phyloP scores from a whole-genome alignment of 1,140 invertebrate species.

The Leptestheria dahalacensis region DNA sequence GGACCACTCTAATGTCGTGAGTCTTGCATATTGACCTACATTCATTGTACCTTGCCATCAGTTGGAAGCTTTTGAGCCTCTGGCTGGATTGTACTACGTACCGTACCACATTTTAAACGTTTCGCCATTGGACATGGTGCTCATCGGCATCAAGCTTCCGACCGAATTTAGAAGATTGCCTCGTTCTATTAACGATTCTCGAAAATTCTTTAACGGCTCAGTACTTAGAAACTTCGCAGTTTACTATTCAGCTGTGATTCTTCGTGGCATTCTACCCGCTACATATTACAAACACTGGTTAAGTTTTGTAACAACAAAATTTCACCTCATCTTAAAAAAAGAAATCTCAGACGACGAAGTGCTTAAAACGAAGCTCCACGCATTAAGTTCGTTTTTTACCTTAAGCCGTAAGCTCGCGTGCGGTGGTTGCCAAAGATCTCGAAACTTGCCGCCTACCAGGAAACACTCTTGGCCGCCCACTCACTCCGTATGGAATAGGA shows the following conservation, averaged over 20 bases:
- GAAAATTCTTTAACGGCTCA: conserved; percentile 1
- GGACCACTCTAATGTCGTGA: conserved; percentile 1
- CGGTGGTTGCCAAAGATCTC: conserved; percentile 22
- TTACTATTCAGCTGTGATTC: conserved; percentile 6
- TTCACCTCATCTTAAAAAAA: conserved; percentile 7
- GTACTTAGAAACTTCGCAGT: conserved; percentile 4
- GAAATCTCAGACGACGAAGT: background rate
- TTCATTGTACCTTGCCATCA: background rate
- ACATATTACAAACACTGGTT: conserved; percentile 10
- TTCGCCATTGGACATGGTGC: background rate
- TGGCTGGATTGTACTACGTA: background rate
- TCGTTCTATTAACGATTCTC: background rate
- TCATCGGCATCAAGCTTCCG: background rate
- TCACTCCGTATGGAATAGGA: conserved; percentile 27
- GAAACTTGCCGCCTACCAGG: conserved; percentile 26
- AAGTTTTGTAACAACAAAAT: background rate
- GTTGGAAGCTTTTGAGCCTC: background rate
- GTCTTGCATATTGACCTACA: background rate
- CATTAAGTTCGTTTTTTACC: background rate
- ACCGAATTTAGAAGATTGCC: background rate
- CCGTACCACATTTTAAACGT: background rate
- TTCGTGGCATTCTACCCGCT: background rate
- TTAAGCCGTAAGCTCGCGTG: no score
- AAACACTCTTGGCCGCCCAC: conserved; percentile 25
- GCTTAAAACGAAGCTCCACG: background rate